Base-by-base conservation (phyloP, 2,113 vertebrate genomes). In the Nematolebias whitei region DNA sequence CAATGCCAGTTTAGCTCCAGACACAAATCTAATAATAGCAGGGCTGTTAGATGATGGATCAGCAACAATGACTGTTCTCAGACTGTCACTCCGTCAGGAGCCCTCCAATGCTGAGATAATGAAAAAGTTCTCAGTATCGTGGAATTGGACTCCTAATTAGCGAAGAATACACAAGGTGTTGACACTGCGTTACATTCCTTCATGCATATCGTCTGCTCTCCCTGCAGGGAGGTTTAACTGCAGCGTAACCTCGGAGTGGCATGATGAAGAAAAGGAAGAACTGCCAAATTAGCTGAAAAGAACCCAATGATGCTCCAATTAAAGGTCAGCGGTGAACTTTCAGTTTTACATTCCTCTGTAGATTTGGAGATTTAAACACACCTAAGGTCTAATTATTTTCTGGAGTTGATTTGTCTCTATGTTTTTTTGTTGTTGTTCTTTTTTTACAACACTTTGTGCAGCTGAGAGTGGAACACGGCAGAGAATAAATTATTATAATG, bases 1-100 rank as follows among this genome's bases (percentile, higher is more conserved):
- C 85, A 83, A 40, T 56, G 75, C 80, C 74, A 82, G 59, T 74
- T 87, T 80, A 69, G 77, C 75, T 61, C 80, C 69, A 82, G 79
- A 69, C 55, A 80, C 77, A 85, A 66, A 74, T 78, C 84, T 90
- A 88, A 86, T 83, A 88, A 88, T 88, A 88, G 83, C 75, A 44
- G 18, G 39, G 18, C 15, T 74, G 79, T 77, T 73, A 62, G 67
- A 79, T 50, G 63, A 72, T 65, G 52, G 57, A 50, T 78, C 67
- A 48, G 66, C 65, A 12, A 7, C 76, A 71, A 41, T 68, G 44
- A 80, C 65, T 71, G 70, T 71, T 79, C 64, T 35, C 76, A 69
- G 35, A 45, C 65, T 71, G 74, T 67, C 61, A 74, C 72, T 38
- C 83, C 84, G 64, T 71, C 78, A 77, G 68, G 50, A 68, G 61